Evolutionary conservation across 2,797 vertebrate genomes (phyloP), one percentile per base, ranked within the genome.

Genomic region (Paratrypauchen microcephalus): DNA sequence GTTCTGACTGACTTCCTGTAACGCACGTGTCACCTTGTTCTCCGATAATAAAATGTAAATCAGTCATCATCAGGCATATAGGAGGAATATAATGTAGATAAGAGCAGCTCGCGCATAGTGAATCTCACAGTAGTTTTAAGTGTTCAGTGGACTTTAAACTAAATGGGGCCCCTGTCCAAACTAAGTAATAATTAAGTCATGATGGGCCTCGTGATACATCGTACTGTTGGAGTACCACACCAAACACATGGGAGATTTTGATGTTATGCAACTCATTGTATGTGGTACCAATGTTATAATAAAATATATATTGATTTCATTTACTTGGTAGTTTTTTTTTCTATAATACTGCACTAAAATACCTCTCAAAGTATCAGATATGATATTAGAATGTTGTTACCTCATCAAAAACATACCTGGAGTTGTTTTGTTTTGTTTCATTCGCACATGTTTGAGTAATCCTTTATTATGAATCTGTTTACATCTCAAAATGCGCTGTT

Each of bases 181-280:
- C 30, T 39, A 23, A 61, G 32, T 39, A 41, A 32, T 61, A 61
- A 39, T 41, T 39, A 61, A n/a, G 30, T 61, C 13, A 61, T 21
- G 32, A 61, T 41, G 32, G 59, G 19, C 59, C 36, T 61, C 4
- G 19, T 60, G 18, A 21, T 41, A 39, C 59, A 63, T 47, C 18
- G 36, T 45, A 26, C 21, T 45, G 36, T 23, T 26, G 2, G 24
- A 63, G 39, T 63, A 45, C 39, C 61, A 63, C 61, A 63, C n/a
- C 61, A 36, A 23, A 63, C 59, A 47, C 24, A 19, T 70, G 21
- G 30, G 45, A 36, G 24, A 36, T 30, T 32, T 62, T 70, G 58
- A 52, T 70, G 68, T 70, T 70, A 56, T 70, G 59, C 45, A 48
- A 61, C 41, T 45, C 61, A 63, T 24, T 63, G 61, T 63, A 63